phyloP scores from a whole-genome alignment of 1,140 invertebrate species.

The Drosophila ohnishii region DNA sequence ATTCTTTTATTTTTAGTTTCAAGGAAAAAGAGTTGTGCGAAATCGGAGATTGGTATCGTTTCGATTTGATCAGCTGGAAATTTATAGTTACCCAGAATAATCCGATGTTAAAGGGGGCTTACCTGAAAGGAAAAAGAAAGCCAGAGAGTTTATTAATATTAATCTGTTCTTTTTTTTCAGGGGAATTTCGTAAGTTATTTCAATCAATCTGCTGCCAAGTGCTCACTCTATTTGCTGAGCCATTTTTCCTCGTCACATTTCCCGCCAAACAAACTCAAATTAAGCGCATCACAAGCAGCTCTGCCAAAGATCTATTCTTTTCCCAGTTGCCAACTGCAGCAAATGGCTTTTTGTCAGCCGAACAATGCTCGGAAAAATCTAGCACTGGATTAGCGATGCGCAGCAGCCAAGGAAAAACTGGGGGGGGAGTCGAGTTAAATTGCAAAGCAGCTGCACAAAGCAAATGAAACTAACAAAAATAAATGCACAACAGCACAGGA shows the following conservation, averaged over 20 bases:
- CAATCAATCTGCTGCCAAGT: conserved; percentile 5
- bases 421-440: conserved; percentile 19
- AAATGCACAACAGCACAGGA: conserved; percentile 48
- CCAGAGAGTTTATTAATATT: neutral
- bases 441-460: conserved; percentile 69
- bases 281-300: conserved; percentile 56
- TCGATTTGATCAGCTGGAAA: conserved; percentile 24
- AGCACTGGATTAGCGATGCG: conserved; percentile 67
- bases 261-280: conserved; percentile 64
- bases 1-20: conserved; percentile 46
- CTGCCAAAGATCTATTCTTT: conserved; percentile 34
- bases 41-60: conserved; percentile 2
- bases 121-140: conserved; percentile 17
- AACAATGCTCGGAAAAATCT: conserved; percentile 68
- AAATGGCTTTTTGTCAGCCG: conserved; percentile 54
- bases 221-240: neutral
- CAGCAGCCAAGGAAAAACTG: conserved; percentile 32
- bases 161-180: neutral
- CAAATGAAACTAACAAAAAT: conserved; percentile 73
- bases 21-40: conserved; percentile 21
- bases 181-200: neutral
- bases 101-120: neutral
- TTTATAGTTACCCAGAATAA: conserved; percentile 26
- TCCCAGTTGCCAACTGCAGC: conserved; percentile 51
- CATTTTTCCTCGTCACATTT: conserved; percentile 50